These are phyloP conservation scores for Neosilurus hyrtlii DNA, from an alignment of 2,797 vertebrate species.

Conservation along the genomic window DNA sequence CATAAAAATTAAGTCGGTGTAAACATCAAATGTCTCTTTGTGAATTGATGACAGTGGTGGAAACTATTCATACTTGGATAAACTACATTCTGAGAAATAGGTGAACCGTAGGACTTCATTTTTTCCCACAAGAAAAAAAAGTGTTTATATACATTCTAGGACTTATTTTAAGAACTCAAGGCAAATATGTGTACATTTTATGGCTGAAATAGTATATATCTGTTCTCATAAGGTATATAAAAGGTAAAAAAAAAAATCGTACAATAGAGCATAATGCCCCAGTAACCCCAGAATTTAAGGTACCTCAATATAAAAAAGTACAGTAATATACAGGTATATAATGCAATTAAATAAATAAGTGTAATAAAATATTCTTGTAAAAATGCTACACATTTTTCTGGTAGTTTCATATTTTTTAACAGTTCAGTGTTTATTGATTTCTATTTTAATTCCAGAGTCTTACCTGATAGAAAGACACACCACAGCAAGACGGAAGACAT, in stretches of 20 bases:
- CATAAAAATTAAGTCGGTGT: not conserved
- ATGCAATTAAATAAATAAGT: not conserved
- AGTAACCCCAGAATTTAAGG: too few species aligned
- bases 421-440: not conserved
- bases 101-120: too few species aligned
- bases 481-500: conserved; percentile 65
- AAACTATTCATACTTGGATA: not conserved
- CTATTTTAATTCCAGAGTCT: conserved; percentile 43
- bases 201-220: too few species aligned
- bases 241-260: too few species aligned
- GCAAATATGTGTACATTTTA: too few species aligned
- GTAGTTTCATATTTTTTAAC: not conserved
- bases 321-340: not conserved
- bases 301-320: too few species aligned
- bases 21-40: not conserved
- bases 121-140: too few species aligned
- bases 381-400: not conserved
- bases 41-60: not conserved
- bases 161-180: too few species aligned
- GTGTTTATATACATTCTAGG: too few species aligned
- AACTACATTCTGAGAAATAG: too few species aligned
- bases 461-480: conserved; percentile 69
- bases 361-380: not conserved
- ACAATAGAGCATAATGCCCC: too few species aligned
- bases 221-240: too few species aligned